phyloP scores from a whole-genome alignment of 2,888 invertebrate genomes.

The Brachylomia viminalis region DNA sequence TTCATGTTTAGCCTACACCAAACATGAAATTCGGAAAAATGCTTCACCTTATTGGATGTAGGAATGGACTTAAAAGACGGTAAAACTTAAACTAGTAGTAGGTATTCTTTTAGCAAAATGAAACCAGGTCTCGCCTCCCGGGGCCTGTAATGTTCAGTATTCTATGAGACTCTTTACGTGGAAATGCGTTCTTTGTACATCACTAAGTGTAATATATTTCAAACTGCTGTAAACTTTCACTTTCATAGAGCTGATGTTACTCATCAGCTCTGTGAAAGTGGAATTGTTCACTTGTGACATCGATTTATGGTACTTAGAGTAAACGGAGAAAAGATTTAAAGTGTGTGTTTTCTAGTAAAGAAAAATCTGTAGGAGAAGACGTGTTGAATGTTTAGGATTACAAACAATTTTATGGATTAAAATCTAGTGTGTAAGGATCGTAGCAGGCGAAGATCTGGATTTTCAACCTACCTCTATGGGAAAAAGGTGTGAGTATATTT shows the following conservation, averaged over 20 bases:
- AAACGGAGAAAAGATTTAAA: background rate
- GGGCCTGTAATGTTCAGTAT: constrained; percentile 13
- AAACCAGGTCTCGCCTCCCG: constrained; percentile 32
- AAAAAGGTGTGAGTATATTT: too few species aligned
- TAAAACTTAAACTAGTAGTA: background rate
- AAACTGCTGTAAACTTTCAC: background rate
- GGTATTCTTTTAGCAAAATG: constrained; percentile 20
- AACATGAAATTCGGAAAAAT: background rate
- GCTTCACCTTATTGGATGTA: background rate
- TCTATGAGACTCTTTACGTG: constrained; percentile 34
- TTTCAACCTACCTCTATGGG: background rate
- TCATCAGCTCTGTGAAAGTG: background rate
- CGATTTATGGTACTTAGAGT: background rate
- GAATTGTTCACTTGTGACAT: background rate
- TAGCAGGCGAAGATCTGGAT: background rate
- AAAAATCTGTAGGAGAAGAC: too few species aligned
- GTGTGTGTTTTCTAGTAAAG: background rate
- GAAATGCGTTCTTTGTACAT: constrained; percentile 18
- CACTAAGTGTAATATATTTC: constrained; percentile 24
- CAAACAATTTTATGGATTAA: background rate
- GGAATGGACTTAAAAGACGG: background rate
- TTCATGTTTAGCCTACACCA: too few species aligned
- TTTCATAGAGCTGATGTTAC: too few species aligned
- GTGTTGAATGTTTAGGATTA: background rate
- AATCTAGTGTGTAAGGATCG: background rate